These are phyloP conservation scores for Oegoconia quadripuncta DNA, from an alignment of 2,888 invertebrate genomes.

Conservation along the genomic window DNA sequence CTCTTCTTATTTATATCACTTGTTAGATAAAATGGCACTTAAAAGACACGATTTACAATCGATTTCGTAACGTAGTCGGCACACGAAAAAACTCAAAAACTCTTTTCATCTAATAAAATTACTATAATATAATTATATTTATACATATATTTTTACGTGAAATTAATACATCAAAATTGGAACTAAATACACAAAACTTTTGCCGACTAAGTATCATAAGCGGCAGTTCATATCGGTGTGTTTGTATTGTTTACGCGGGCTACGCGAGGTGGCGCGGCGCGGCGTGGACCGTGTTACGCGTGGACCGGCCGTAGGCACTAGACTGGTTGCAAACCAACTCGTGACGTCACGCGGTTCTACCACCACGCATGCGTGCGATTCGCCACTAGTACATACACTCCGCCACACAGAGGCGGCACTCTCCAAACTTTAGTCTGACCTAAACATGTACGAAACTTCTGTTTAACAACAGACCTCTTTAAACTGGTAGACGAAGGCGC, in stretches of 20 bases:
- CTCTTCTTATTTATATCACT: conserved; percentile 50
- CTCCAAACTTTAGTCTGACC: no score
- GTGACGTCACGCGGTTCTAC: conserved; percentile 41
- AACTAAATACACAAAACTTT: conserved; percentile 56
- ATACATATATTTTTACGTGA: conserved; percentile 38
- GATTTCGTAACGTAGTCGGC: conserved; percentile 20
- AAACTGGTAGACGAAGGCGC: no score
- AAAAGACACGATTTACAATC: conserved; percentile 71
- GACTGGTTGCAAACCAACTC: conserved; percentile 35
- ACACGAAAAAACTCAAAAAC: no score
- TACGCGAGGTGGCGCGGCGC: conserved; percentile 33
- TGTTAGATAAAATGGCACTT: conserved; percentile 73
- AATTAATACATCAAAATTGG: conserved; percentile 66
- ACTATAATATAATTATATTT: no score
- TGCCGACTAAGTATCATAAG: conserved; percentile 47
- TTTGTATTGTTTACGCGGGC: conserved; percentile 49
- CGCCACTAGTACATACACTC: no score
- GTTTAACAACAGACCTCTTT: no score
- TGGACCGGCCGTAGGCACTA: conserved; percentile 40
- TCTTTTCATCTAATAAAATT: no score
- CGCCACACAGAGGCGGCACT: not conserved
- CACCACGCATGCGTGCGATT: conserved; percentile 26
- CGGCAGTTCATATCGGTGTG: conserved; percentile 51
- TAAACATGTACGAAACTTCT: no score
- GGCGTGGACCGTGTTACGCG: conserved; percentile 38